Percentiles rank a stretch among this genome's conserved stretches.
phyloP scores from a whole-genome alignment of 2,888 invertebrate species.

The Drosophila meridiana region DNA sequence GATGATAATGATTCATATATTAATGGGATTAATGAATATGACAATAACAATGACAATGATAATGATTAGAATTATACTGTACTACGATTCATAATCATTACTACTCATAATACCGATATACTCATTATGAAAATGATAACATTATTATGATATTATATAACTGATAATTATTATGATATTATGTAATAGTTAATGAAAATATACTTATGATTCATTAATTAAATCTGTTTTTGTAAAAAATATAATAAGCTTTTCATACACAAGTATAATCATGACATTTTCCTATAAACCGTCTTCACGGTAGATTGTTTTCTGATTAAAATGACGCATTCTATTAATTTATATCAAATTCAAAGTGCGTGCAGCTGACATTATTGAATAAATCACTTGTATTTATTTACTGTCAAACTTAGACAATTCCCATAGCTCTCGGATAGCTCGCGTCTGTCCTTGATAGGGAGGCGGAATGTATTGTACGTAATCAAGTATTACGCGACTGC shows the following conservation, averaged over 20 bases:
- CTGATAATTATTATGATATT: neutral
- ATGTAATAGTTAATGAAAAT: neutral
- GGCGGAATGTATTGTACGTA: slow-evolving; percentile 11
- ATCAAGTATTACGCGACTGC: slow-evolving; percentile 34
- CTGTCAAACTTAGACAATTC: neutral
- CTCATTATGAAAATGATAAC: neutral
- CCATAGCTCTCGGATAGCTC: neutral
- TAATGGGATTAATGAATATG: neutral
- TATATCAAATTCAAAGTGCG: neutral
- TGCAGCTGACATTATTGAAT: slow-evolving; percentile 8
- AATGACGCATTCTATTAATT: neutral
- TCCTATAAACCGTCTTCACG: neutral
- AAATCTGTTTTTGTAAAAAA: neutral
- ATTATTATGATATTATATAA: neutral
- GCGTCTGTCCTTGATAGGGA: neutral
- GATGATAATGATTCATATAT: neutral
- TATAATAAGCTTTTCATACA: neutral
- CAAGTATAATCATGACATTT: neutral
- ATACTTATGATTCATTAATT: neutral
- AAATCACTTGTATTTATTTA: slow-evolving; percentile 17
- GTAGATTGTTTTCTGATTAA: neutral
- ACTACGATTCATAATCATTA: too few relatives aligned
- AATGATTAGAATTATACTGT: neutral
- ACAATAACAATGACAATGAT: neutral
- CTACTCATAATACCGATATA: neutral